phyloP scores from a whole-genome alignment of 2,797 vertebrate species.

The Amazonetta brasiliensis region DNA sequence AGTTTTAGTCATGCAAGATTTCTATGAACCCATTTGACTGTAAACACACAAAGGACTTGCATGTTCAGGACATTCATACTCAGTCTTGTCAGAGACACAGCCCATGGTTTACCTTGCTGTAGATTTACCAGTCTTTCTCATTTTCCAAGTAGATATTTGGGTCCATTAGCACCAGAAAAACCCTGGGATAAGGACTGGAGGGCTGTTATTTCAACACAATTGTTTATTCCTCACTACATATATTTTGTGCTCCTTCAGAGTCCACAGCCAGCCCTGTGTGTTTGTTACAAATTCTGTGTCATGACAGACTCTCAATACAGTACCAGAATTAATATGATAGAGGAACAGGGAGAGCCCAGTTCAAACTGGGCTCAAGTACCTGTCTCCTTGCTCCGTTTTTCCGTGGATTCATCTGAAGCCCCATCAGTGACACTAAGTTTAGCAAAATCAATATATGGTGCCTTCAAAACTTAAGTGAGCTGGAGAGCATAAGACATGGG shows the following conservation, averaged over 20 bases:
- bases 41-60: background rate
- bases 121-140: slow-evolving; percentile 77
- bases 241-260: background rate
- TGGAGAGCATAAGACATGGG: background rate
- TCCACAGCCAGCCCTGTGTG: background rate
- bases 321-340: background rate
- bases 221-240: background rate
- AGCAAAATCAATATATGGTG: too few species aligned
- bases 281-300: background rate
- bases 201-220: background rate
- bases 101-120: background rate
- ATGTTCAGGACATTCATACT: background rate
- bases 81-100: accelerated
- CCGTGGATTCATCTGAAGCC: background rate
- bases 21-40: background rate
- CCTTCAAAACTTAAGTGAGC: background rate
- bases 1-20: background rate
- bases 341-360: background rate
- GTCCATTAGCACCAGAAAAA: slow-evolving; percentile 79
- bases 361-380: background rate
- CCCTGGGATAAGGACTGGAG: slow-evolving; percentile 66
- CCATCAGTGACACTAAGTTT: background rate
- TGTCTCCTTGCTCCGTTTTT: background rate
- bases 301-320: background rate
- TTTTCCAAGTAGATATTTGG: slow-evolving; percentile 79